Evolutionary conservation across 2,113 vertebrate species (phyloP).

Genomic region (Pituophis catenifer): DNA sequence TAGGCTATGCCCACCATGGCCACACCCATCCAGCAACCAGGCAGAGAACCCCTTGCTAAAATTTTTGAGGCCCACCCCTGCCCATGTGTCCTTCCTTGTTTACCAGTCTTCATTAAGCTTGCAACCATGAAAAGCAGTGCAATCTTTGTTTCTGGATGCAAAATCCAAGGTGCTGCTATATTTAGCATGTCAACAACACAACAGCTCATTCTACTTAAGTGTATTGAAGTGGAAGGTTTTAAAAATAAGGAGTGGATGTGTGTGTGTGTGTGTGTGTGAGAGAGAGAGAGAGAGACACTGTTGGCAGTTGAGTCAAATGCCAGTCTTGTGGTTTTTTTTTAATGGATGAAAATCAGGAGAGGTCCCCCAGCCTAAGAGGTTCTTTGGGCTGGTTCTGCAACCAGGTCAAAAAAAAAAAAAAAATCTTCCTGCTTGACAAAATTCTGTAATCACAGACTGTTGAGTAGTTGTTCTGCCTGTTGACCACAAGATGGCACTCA

Average conservation of each 20-base stretch:
- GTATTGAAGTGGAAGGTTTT: not conserved
- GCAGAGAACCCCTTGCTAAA: too few species aligned
- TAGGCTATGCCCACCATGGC: too few species aligned
- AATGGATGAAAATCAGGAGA: not conserved
- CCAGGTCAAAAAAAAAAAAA: not conserved
- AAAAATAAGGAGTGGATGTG: not conserved
- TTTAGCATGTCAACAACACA: not conserved
- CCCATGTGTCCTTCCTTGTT: not conserved
- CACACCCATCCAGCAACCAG: too few species aligned
- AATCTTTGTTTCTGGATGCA: not conserved
- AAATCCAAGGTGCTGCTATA: not conserved
- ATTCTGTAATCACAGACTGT: not conserved
- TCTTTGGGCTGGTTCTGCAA: not conserved
- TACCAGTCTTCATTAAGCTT: not conserved
- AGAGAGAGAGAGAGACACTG: not conserved
- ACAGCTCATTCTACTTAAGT: not conserved
- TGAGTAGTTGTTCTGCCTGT: not conserved
- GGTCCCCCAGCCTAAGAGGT: not conserved
- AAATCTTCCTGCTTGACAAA: not conserved
- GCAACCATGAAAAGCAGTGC: not conserved
- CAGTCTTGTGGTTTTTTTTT: not conserved
- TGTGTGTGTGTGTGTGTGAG: not conserved
- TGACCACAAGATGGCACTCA: conserved; percentile 2
- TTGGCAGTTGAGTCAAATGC: not conserved
- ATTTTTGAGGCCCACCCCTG: too few species aligned